These are phyloP conservation scores for Prionailurus viverrinus DNA, from an alignment of 2,113 vertebrate genomes.

Conservation along the genomic window DNA sequence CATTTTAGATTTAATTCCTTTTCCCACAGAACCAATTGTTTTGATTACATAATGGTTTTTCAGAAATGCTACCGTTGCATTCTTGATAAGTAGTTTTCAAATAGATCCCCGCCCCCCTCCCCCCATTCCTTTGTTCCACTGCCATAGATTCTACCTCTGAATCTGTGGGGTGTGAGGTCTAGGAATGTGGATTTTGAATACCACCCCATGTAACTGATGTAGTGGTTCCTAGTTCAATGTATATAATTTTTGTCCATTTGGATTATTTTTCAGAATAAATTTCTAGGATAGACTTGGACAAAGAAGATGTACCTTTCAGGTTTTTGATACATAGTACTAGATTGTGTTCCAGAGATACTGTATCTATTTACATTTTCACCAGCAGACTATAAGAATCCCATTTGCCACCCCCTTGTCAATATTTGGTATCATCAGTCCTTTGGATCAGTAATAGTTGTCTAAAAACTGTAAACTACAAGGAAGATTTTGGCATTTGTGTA, in stretches of 20 bases:
- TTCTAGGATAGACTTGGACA: neutral
- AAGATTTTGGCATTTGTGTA: neutral
- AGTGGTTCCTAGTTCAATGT: neutral
- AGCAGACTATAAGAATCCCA: neutral
- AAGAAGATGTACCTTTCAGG: neutral
- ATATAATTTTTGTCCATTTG: neutral
- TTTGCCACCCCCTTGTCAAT: conserved; percentile 4
- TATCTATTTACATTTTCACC: neutral
- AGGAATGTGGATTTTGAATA: conserved; percentile 6
- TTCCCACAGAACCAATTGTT: neutral
- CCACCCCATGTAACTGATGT: neutral
- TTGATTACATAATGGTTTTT: neutral
- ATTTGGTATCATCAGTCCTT: conserved; percentile 10
- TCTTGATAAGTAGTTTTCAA: conserved; percentile 35
- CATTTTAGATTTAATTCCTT: neutral
- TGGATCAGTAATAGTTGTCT: conserved; percentile 4
- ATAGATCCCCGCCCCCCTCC: too few relatives aligned
- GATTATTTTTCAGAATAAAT: conserved; percentile 56
- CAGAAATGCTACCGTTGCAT: neutral
- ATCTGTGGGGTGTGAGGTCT: neutral
- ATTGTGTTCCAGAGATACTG: neutral
- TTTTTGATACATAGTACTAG: neutral
- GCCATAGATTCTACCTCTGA: conserved; percentile 9
- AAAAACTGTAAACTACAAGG: neutral
- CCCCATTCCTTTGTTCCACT: neutral